phyloP scores from a whole-genome alignment of 1,140 invertebrate species.

The Lerema accius region DNA sequence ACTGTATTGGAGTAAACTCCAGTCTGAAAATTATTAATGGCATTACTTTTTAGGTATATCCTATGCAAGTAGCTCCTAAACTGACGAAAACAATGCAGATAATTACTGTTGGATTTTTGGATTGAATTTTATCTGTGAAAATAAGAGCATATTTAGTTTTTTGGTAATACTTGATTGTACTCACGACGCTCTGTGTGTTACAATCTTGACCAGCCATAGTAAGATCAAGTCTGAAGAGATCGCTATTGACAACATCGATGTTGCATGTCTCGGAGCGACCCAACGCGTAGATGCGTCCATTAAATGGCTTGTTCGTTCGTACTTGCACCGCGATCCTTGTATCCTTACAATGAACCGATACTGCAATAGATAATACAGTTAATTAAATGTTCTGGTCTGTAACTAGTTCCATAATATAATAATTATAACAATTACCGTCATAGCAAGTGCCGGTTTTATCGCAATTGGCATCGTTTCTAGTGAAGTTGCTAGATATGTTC shows the following conservation, averaged over 20 bases:
- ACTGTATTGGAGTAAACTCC: conserved; percentile 97
- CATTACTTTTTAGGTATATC: no score
- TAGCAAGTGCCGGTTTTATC: conserved; percentile 97
- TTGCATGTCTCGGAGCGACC: conserved; percentile 97
- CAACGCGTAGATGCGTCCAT: conserved; percentile 96
- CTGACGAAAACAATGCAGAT: no score
- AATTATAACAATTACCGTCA: conserved; percentile 86
- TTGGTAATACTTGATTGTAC: conserved; percentile 58
- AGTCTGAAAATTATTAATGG: conserved; percentile 86
- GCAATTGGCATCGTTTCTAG: conserved; percentile 92
- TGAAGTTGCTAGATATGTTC: conserved; percentile 86
- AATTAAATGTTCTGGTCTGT: background rate
- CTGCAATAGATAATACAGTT: conserved; percentile 81
- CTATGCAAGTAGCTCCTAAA: no score
- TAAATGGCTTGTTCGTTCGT: conserved; percentile 96
- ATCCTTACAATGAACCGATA: conserved; percentile 96
- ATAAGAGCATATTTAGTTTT: no score
- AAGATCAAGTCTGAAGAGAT: conserved; percentile 94
- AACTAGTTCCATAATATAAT: conserved; percentile 5
- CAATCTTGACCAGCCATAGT: conserved; percentile 97
- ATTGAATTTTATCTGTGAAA: no score
- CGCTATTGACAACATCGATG: conserved; percentile 95
- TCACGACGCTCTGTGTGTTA: conserved; percentile 95
- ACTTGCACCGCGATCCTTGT: conserved; percentile 96
- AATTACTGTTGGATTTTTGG: no score